Conservation (phyloP, 2,888 invertebrate species). For the Apantesis nais region DNA sequence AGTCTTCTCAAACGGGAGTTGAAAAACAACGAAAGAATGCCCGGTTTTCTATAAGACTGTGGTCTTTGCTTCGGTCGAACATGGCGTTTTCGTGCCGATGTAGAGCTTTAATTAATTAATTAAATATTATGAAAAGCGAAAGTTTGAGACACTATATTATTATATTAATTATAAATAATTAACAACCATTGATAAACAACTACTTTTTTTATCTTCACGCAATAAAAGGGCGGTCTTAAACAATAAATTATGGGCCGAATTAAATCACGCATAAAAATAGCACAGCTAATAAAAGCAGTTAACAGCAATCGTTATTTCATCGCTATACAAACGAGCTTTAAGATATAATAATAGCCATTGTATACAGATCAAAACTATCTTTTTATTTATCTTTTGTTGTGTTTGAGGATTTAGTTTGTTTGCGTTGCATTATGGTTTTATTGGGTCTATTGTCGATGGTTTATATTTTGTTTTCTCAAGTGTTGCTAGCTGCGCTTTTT, state of each 20-base stretch:
- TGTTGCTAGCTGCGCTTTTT: slow-evolving; percentile 34
- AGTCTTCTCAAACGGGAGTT: too few relatives aligned
- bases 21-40: too few relatives aligned
- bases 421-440: slow-evolving; percentile 47
- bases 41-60: too few relatives aligned
- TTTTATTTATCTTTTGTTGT: slow-evolving; percentile 47
- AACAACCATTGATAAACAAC: background rate
- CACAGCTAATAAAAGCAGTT: slow-evolving; percentile 27
- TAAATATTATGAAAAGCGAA: background rate
- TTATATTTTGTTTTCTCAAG: slow-evolving; percentile 52
- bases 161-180: background rate
- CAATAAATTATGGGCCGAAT: slow-evolving; percentile 25
- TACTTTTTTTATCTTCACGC: background rate
- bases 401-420: slow-evolving; percentile 49
- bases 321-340: slow-evolving; percentile 33
- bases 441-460: slow-evolving; percentile 37
- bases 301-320: slow-evolving; percentile 37
- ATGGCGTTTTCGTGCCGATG: too few relatives aligned
- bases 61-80: too few relatives aligned
- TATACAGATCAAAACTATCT: slow-evolving; percentile 53
- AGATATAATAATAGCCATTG: slow-evolving; percentile 42
- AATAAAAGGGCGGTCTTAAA: slow-evolving; percentile 7
- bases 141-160: background rate
- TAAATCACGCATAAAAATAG: slow-evolving; percentile 34
- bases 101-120: too few relatives aligned